Base-by-base conservation (phyloP, 1,140 invertebrate genomes). In the Hermetia illucens region DNA sequence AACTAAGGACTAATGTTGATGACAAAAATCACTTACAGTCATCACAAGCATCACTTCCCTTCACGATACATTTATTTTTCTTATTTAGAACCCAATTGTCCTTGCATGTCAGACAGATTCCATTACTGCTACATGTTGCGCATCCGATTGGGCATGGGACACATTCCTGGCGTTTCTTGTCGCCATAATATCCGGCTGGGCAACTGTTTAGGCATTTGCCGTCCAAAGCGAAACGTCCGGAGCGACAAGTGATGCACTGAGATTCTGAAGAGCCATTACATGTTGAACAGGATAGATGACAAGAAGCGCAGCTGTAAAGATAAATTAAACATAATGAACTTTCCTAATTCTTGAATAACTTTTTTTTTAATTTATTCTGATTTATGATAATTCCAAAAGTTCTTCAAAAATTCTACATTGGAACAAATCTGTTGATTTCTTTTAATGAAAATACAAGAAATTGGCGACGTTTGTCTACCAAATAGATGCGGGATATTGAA, bases 221-320 rank as follows among this genome's bases (percentile, higher is more conserved):
- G 47, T 79, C 70, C 44, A 74, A 65, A 22, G 74, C 73, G 47
- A 72, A 82, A 30, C 68, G 64, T 40, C 75, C 75, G 21, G 70
- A 54, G 30, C 70, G 70, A 61, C 87, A 91, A 10, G 77, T 75
- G 24, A 90, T 76, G 60, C 87, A 92, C 40, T 89, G 75, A 24
- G 74, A 69, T 46, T 79, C 74, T 18, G 72, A 72, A 4, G 77
- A 73, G 16, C 83, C 85, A 44, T 72, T 78, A 53, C 87, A 92
- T 2, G 84, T 85, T 45, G 77, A 79, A 58, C 87, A 92, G 5
- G 74, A 74, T 9, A 71, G 51, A 61, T 88, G 77, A 57, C 87
- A 91, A 5, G 72, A 66, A 10, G 72, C 70, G 57, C 85, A 90
- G 47, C 71, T 75, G 47, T 58, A 69, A 44, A 38, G 27, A 16